phyloP scores from a whole-genome alignment of 1,140 invertebrate genomes.

The Grapholita molesta region DNA sequence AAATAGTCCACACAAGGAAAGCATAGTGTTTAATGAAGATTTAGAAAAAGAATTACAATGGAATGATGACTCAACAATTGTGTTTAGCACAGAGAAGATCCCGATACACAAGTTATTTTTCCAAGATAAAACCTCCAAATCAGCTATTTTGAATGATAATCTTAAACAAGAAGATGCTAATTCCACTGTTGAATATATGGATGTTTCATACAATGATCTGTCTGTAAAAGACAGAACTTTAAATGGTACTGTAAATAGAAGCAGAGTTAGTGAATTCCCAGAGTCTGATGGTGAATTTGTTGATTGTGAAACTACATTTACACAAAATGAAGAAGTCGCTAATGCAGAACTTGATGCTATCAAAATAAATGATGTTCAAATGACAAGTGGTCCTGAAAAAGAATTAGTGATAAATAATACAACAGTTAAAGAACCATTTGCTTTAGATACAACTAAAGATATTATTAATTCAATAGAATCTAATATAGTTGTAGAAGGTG shows the following conservation, averaged over 20 bases:
- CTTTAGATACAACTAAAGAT: slow-evolving; percentile 6
- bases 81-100: slow-evolving; percentile 64
- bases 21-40: slow-evolving; percentile 62
- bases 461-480: background rate
- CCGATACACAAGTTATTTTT: slow-evolving; percentile 60
- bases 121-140: slow-evolving; percentile 26
- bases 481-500: background rate
- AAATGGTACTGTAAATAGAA: slow-evolving; percentile 22
- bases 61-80: slow-evolving; percentile 65
- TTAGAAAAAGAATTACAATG: slow-evolving; percentile 62
- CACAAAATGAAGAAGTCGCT: slow-evolving; percentile 32
- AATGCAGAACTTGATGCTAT: background rate
- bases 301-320: slow-evolving; percentile 66
- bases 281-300: slow-evolving; percentile 66
- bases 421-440: background rate
- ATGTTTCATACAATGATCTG: slow-evolving; percentile 55
- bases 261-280: slow-evolving; percentile 21
- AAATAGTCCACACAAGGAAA: slow-evolving; percentile 58
- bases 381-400: background rate
- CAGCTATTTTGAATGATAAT: slow-evolving; percentile 9
- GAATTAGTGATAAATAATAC: background rate
- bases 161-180: slow-evolving; percentile 30
- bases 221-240: slow-evolving; percentile 37
- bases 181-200: slow-evolving; percentile 55
- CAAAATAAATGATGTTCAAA: slow-evolving; percentile 20